Conservation (phyloP, 2,888 invertebrate genomes). For the Netelia virgata region DNA sequence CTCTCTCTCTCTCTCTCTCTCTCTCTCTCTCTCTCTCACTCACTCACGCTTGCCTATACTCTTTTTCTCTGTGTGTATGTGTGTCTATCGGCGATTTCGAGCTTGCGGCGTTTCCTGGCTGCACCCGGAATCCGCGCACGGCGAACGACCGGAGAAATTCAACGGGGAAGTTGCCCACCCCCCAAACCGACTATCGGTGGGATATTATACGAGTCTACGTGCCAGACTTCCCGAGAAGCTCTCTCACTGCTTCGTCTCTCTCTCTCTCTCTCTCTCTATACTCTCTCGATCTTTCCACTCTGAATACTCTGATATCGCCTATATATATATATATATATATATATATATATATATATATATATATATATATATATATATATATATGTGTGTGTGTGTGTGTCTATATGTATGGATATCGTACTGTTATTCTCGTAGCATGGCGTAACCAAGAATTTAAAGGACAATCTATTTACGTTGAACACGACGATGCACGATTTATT, state of each 20-base stretch:
- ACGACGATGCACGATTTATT: neutral
- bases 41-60: neutral
- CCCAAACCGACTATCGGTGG: conserved; percentile 48
- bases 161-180: conserved; percentile 9
- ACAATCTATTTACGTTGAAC: neutral
- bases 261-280: conserved; percentile 4
- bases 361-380: neutral
- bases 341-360: no score
- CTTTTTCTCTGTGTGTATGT: conserved; percentile 9
- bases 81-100: conserved; percentile 1
- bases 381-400: neutral
- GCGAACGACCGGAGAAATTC: conserved; percentile 41
- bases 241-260: neutral
- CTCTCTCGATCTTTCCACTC: conserved; percentile 31
- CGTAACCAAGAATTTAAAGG: conserved; percentile 12
- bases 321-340: neutral
- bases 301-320: conserved; percentile 18
- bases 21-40: neutral
- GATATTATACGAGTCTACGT: conserved; percentile 62
- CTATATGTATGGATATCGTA: neutral
- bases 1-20: no score
- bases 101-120: conserved; percentile 59
- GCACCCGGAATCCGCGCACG: conserved; percentile 44
- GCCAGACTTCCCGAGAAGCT: conserved; percentile 45
- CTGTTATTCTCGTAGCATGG: neutral